These are phyloP conservation scores for Oriolus oriolus DNA, from an alignment of 2,113 vertebrate genomes.

Conservation along the genomic window DNA sequence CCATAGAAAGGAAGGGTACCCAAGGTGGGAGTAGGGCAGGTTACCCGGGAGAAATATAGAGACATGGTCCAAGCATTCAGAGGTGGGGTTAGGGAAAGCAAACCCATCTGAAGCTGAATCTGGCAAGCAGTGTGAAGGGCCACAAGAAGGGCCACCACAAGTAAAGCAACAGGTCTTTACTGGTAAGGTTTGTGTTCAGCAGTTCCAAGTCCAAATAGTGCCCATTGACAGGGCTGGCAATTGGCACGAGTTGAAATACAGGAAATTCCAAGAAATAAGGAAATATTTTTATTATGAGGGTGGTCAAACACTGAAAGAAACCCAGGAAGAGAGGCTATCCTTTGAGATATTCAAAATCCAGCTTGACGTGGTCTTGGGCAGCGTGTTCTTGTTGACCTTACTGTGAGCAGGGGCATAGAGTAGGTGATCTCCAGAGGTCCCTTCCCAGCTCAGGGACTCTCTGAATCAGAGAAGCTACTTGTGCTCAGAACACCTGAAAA, in stretches of 20 bases:
- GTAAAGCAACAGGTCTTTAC: background rate
- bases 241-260: background rate
- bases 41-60: background rate
- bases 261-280: background rate
- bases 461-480: background rate
- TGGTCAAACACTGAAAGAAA: background rate
- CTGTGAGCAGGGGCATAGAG: background rate
- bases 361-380: background rate
- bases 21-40: background rate
- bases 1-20: background rate
- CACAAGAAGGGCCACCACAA: background rate
- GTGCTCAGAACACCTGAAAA: background rate
- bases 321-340: background rate
- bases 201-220: background rate
- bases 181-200: background rate
- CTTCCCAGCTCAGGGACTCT: background rate
- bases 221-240: background rate
- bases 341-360: background rate
- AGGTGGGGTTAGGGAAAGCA: background rate
- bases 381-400: background rate
- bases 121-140: background rate
- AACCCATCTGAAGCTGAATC: background rate
- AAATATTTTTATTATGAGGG: background rate
- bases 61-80: too few relatives aligned
- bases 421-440: background rate